A percentile compares a stretch with the other conserved stretches of the same genome.
Evolutionary conservation across 2,113 vertebrate genomes (phyloP).

Genomic region (Otolemur garnettii): DNA sequence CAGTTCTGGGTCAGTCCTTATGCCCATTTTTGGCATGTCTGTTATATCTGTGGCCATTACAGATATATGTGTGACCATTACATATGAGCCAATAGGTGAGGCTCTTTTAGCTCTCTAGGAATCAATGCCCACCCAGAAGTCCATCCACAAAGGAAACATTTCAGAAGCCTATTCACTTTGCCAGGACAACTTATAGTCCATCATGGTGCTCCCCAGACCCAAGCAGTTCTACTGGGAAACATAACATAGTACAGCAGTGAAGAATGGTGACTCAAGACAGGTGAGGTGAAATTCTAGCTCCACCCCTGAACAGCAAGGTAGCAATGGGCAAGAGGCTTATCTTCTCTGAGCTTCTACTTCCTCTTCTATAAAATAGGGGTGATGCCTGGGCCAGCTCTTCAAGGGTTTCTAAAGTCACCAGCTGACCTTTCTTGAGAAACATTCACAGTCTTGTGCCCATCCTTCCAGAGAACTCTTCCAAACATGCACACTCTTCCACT

Average conservation of each 20-base stretch:
- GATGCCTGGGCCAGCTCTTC: not conserved
- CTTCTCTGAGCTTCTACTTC: not conserved
- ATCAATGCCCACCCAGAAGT: not conserved
- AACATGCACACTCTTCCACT: not conserved
- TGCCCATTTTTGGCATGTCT: fast-evolving
- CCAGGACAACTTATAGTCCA: not conserved
- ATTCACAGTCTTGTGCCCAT: not conserved
- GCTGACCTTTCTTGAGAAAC: not conserved
- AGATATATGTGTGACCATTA: fast-evolving
- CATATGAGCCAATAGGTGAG: not conserved
- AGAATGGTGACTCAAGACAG: not conserved
- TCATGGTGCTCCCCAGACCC: not conserved
- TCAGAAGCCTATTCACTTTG: not conserved
- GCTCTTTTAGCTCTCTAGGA: not conserved
- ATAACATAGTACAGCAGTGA: not conserved
- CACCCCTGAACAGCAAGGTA: not conserved
- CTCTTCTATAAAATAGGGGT: conserved; percentile 2
- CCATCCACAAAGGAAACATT: not conserved
- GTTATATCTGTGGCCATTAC: fast-evolving
- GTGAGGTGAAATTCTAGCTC: not conserved
- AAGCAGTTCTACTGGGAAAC: not conserved
- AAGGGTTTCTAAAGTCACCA: not conserved
- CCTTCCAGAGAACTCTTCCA: not conserved
- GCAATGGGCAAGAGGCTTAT: not conserved
- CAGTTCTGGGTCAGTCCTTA: fast-evolving